Evolutionary conservation across 1,140 invertebrate genomes (phyloP).

Genomic region (Zeugodacus cucurbitae): DNA sequence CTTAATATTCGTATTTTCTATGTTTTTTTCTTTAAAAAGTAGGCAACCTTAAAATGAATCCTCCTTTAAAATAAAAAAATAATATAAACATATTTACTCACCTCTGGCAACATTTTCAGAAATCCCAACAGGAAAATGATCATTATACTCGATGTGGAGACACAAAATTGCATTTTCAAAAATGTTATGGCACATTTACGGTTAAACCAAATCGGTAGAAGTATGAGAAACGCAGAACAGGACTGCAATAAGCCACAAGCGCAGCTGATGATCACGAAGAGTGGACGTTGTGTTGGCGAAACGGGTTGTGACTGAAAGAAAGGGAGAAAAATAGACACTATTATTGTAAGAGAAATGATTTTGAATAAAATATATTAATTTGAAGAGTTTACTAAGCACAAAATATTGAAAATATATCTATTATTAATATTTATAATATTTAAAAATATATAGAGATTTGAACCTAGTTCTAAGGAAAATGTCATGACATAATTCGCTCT

Average conservation of each 20-base stretch:
- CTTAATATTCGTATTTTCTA: too few species aligned
- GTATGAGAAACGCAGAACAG: slow-evolving; percentile 69
- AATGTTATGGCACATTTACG: slow-evolving; percentile 73
- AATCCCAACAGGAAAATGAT: slow-evolving; percentile 73
- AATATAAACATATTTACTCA: slow-evolving; percentile 60
- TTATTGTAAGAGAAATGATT: neutral
- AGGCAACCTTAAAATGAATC: too few species aligned
- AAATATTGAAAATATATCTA: too few species aligned
- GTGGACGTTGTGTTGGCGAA: slow-evolving; percentile 50
- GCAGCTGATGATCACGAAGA: slow-evolving; percentile 72
- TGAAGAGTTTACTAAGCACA: neutral
- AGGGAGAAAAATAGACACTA: neutral
- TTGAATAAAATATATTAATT: neutral
- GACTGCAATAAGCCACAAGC: slow-evolving; percentile 72
- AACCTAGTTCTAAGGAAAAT: neutral
- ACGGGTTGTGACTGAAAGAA: slow-evolving; percentile 22
- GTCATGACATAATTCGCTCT: too few species aligned
- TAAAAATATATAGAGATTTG: too few species aligned
- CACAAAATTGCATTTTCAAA: slow-evolving; percentile 75
- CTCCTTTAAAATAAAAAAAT: too few species aligned
- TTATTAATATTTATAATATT: too few species aligned
- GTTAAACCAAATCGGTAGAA: slow-evolving; percentile 71
- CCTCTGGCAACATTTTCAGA: slow-evolving; percentile 69
- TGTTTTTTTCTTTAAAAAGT: too few species aligned
- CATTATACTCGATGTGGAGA: slow-evolving; percentile 72